phyloP scores from a whole-genome alignment of 2,113 vertebrate species.

The Pitta sordida region DNA sequence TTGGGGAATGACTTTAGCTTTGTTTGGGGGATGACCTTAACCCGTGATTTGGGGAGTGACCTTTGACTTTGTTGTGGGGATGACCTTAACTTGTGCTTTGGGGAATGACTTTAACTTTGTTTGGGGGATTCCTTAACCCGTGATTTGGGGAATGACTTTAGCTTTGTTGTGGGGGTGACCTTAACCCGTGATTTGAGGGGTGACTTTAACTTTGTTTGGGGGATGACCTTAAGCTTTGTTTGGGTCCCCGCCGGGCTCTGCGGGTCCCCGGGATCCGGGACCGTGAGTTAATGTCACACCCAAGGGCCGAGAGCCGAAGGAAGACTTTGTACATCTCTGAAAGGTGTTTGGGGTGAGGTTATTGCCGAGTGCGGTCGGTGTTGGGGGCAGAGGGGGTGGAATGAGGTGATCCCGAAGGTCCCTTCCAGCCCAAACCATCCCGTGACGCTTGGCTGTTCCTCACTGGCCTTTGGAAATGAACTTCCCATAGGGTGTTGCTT shows the following conservation, averaged over 20 bases:
- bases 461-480: background rate
- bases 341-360: background rate
- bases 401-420: background rate
- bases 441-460: background rate
- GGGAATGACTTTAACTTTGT: too few species aligned
- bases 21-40: too few species aligned
- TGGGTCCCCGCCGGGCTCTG: background rate
- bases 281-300: background rate
- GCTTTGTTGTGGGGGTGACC: background rate
- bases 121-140: too few species aligned
- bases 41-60: background rate
- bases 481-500: background rate
- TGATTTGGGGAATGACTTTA: background rate
- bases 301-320: background rate
- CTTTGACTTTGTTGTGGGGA: background rate
- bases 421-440: background rate
- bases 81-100: background rate
- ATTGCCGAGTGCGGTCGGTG: background rate
- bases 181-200: background rate
- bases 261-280: fast-evolving
- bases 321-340: background rate
- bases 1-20: background rate
- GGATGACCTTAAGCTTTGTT: background rate
- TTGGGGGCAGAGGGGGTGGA: background rate
- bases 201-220: background rate